Conservation (phyloP, 92 coral and sea anemone species). For the Galaxea fascicularis region DNA sequence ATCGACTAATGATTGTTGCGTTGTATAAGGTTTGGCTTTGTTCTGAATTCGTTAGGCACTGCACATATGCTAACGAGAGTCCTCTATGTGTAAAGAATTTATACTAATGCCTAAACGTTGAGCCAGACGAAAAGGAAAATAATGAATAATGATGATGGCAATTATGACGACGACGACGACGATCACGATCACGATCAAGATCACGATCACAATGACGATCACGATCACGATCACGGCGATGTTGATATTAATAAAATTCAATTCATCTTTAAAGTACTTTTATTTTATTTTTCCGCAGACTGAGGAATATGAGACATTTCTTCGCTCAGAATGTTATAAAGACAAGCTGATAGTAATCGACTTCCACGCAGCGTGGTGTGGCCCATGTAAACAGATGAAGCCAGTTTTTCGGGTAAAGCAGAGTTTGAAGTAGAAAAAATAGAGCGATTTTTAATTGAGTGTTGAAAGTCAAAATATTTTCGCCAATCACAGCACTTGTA, state of each 20-base stretch:
- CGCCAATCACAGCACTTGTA: not conserved
- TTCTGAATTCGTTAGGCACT: too few species aligned
- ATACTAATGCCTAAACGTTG: too few species aligned
- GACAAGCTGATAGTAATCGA: constrained; percentile 70
- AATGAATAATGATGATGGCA: too few species aligned
- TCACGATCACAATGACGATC: too few species aligned
- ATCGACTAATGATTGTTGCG: too few species aligned
- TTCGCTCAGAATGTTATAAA: constrained; percentile 26
- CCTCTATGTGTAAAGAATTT: too few species aligned
- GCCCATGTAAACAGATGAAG: constrained; percentile 79
- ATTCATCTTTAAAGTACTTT: not conserved
- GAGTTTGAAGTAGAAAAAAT: not conserved
- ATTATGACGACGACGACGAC: too few species aligned
- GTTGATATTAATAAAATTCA: not conserved
- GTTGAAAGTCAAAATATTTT: not conserved
- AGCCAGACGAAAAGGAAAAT: too few species aligned
- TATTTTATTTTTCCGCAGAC: constrained; percentile 23
- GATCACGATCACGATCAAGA: too few species aligned
- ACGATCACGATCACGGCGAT: too few species aligned
- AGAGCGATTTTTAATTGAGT: not conserved
- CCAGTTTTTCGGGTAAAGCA: constrained; percentile 64
- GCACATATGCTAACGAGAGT: too few species aligned
- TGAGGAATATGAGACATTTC: constrained; percentile 39
- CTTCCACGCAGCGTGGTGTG: constrained; percentile 87
- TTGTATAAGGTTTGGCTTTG: too few species aligned